Conservation (phyloP, 2,888 invertebrate species). For the Synergus gifuensis region DNA sequence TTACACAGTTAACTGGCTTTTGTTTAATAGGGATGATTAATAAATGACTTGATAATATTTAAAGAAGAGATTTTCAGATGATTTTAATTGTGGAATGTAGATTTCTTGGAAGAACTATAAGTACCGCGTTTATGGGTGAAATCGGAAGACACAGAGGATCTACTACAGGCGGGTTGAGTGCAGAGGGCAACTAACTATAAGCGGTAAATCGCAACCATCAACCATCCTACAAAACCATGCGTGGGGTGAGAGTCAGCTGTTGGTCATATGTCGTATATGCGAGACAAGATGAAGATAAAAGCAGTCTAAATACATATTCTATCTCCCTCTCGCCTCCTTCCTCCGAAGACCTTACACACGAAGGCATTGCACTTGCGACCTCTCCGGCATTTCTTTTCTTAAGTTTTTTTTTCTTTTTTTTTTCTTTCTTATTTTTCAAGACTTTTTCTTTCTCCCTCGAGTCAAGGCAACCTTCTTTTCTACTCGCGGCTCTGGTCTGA, state of each 20-base stretch:
- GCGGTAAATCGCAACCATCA: slow-evolving; percentile 52
- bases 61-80: not conserved
- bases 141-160: not conserved
- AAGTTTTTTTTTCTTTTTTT: slow-evolving; percentile 40
- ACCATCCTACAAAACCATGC: slow-evolving; percentile 56
- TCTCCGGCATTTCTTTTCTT: slow-evolving; percentile 43
- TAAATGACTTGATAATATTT: not conserved
- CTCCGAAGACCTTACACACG: slow-evolving; percentile 14
- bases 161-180: not conserved
- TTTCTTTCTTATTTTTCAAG: not conserved
- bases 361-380: slow-evolving; percentile 55
- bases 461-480: slow-evolving; percentile 1
- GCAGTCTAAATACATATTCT: slow-evolving; percentile 25
- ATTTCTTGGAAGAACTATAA: not conserved
- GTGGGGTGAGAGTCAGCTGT: slow-evolving; percentile 59
- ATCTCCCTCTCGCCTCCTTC: not conserved
- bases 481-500: not conserved
- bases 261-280: not conserved
- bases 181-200: slow-evolving; percentile 51
- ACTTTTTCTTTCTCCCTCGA: slow-evolving; percentile 6
- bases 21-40: not conserved
- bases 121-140: slow-evolving; percentile 4
- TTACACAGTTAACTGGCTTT: not conserved
- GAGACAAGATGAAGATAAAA: slow-evolving; percentile 16
- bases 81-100: not conserved